Evolutionary conservation across 37 sponge, comb jelly and placozoan genomes (phyloP).

Genomic region (Bolinopsis microptera): DNA sequence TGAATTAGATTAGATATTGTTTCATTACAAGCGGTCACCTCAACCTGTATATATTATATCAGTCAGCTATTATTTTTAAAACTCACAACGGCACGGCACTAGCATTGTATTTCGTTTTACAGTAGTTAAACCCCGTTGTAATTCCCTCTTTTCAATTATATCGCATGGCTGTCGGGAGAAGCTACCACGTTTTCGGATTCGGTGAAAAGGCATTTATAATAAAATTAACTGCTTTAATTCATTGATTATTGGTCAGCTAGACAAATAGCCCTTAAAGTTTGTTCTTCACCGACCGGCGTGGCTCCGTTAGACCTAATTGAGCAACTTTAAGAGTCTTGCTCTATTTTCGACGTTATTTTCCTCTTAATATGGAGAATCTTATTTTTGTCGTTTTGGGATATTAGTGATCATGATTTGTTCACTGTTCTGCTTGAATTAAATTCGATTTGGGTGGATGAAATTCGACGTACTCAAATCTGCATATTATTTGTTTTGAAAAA

Average conservation of each 20-base stretch:
- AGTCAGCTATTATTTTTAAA: too few relatives aligned
- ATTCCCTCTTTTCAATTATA: not conserved
- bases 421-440: not conserved
- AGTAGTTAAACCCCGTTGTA: not conserved
- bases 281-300: not conserved
- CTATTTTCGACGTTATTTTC: not conserved
- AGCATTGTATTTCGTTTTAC: not conserved
- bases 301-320: not conserved
- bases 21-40: not conserved
- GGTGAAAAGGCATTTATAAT: not conserved
- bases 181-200: not conserved
- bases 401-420: too few relatives aligned
- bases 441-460: not conserved
- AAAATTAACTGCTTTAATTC: not conserved
- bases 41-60: too few relatives aligned
- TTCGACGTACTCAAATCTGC: not conserved
- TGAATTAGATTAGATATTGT: not conserved
- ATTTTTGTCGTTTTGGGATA: too few relatives aligned
- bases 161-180: not conserved
- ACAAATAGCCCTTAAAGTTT: not conserved
- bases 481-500: not conserved
- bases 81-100: not conserved
- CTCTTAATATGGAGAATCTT: not conserved
- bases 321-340: not conserved
- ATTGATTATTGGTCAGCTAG: not conserved